These are phyloP conservation scores for Heliocidaris erythrogramma DNA, from an alignment of 35 echinoderm and acorn worm species.

Conservation along the genomic window DNA sequence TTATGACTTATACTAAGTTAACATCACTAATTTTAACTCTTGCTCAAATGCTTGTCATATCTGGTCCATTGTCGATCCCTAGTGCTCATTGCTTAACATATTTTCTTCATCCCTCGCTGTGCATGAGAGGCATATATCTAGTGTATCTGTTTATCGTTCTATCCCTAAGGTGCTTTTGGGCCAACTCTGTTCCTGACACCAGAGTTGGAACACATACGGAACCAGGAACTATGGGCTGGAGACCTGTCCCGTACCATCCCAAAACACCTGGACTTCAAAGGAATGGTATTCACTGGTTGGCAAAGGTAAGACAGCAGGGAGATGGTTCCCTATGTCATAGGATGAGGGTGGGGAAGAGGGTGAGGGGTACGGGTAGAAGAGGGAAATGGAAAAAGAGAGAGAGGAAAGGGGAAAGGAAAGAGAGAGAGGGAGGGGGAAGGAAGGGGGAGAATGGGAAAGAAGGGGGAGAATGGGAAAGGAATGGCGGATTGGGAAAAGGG, in stretches of 20 bases:
- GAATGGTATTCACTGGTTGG: slow-evolving; percentile 81
- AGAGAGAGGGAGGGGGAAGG: too few species aligned
- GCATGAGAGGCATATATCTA: not conserved
- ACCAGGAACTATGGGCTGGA: slow-evolving; percentile 74
- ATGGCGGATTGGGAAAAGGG: too few species aligned
- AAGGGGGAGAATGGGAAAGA: too few species aligned
- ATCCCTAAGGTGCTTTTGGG: slow-evolving; percentile 76
- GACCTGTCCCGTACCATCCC: slow-evolving; percentile 57
- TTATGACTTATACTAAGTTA: too few species aligned
- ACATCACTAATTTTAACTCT: too few species aligned
- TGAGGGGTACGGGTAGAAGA: too few species aligned
- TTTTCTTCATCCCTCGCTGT: not conserved
- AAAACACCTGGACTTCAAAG: slow-evolving; percentile 61
- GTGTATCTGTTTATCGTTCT: not conserved
- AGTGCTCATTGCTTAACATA: not conserved
- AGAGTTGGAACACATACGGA: slow-evolving; percentile 62
- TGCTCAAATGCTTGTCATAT: too few species aligned
- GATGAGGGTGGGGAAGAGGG: too few species aligned
- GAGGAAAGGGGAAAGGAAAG: too few species aligned
- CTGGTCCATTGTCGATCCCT: not conserved
- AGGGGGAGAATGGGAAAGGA: too few species aligned
- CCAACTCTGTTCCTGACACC: slow-evolving; percentile 60
- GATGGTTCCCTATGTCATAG: too few species aligned
- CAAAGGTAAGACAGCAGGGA: slow-evolving; percentile 60
- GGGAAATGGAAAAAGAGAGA: too few species aligned